These are phyloP conservation scores for Crocodylus rhombifer DNA, from an alignment of 2,797 vertebrate species.

Conservation along the genomic window DNA sequence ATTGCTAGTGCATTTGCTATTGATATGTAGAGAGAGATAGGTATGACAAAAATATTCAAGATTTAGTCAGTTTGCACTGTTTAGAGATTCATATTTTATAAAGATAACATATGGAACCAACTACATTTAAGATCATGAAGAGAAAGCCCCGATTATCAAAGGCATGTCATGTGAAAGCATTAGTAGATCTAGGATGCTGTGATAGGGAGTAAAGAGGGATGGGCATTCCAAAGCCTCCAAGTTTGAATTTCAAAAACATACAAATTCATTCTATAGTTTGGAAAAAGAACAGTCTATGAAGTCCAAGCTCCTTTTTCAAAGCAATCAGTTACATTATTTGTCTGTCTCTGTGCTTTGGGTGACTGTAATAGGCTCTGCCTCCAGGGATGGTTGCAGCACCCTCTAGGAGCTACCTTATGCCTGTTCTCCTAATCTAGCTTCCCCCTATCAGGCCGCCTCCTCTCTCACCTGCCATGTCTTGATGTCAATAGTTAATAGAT, in stretches of 20 bases:
- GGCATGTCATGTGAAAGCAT: neutral
- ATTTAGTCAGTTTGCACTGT: neutral
- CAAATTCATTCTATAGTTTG: neutral
- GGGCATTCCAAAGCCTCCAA: neutral
- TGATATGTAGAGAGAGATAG: neutral
- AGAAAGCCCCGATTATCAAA: neutral
- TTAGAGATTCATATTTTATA: neutral
- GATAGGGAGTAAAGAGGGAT: neutral
- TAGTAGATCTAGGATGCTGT: neutral
- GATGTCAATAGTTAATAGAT: too few relatives aligned
- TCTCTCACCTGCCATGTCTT: too few relatives aligned
- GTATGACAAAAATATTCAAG: neutral
- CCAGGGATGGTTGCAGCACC: too few relatives aligned
- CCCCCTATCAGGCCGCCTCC: too few relatives aligned
- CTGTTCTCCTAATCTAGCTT: too few relatives aligned
- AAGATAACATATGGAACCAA: neutral
- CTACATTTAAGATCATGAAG: neutral
- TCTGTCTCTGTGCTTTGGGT: too few relatives aligned
- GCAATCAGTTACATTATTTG: neutral
- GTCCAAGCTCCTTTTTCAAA: neutral
- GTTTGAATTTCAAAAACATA: too few relatives aligned
- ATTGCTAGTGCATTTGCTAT: neutral
- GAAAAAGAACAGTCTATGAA: neutral
- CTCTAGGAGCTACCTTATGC: too few relatives aligned
- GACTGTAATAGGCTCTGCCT: too few relatives aligned